Base-by-base conservation (phyloP, 2,888 invertebrate genomes). In the Noctua fimbriata region DNA sequence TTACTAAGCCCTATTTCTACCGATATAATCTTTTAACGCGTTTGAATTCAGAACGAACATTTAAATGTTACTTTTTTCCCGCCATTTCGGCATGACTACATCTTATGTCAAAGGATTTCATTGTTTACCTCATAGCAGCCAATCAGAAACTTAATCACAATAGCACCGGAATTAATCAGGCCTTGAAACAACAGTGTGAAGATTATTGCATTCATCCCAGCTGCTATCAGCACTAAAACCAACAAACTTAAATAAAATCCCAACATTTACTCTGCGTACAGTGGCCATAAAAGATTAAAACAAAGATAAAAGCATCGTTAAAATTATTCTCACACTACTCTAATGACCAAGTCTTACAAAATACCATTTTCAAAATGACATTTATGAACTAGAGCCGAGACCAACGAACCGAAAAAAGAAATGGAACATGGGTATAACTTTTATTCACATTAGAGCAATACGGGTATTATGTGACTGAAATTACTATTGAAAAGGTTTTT, bases 401-500 rank as follows among this genome's bases (percentile, higher is more conserved):
- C 69, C 75, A 76, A 79, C 44, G 44, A 65, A 66, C 52, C 79
- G 47, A 76, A 60, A 58, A 81, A 76, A 78, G 14, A 69, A 85
- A 76, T 67, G 65, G 32, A 76, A 72, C 58, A 55, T 58, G 44
- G 32, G 32, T 76, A 32, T 55, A 72, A 79, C 63, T 78, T 84
- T 81, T 77, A 81, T 76, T 73, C 72, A 67, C 28, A 79, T 76
- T 72, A 79, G 18, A 88, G 67, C 73, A 71, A 65, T 73, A 73
- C 72, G 41, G 58, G 69, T 84, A 80, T 80, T 73, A 60, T 78
- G 58, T 69, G 75, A 69, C 74, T 67, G 55, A 74, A 85, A 85
- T 78, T 70, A 83, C 86, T 47, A 81, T 85, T 78, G 81, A 76
- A 52, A 84, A 77, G 74, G 81, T 75, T 86, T 87, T 82, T 77